Conservation (phyloP, 2,888 invertebrate species). For the Chironomus tentans region DNA sequence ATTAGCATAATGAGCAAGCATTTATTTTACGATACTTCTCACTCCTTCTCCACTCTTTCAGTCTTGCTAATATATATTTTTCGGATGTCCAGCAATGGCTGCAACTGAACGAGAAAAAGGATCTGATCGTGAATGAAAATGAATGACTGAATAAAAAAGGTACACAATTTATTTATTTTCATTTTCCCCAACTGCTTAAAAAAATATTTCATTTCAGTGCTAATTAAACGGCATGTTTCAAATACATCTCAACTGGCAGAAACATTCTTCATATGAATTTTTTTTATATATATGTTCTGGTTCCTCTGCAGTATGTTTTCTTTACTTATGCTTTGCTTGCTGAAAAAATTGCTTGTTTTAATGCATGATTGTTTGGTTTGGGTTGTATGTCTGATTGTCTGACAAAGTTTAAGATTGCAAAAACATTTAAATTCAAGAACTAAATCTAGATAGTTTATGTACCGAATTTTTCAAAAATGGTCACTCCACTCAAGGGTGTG, state of each 20-base stretch:
- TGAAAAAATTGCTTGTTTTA: no score
- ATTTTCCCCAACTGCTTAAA: not conserved
- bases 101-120: not conserved
- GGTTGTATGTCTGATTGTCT: no score
- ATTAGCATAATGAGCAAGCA: slow-evolving; percentile 24
- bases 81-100: not conserved
- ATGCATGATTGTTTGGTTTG: not conserved
- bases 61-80: not conserved
- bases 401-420: no score
- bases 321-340: no score
- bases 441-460: no score
- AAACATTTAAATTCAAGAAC: no score
- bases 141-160: slow-evolving; percentile 5
- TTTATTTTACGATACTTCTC: slow-evolving; percentile 1
- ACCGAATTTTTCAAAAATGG: no score
- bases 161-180: not conserved
- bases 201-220: slow-evolving; percentile 19
- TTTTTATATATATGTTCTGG: no score
- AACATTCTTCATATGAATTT: not conserved
- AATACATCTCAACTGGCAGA: slow-evolving; percentile 1
- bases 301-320: no score
- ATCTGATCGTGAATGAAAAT: not conserved
- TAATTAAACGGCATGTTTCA: slow-evolving; percentile 24
- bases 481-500: no score
- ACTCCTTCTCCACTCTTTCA: not conserved